Conservation (phyloP, 2,113 vertebrate genomes). For the Tiliqua scincoides region DNA sequence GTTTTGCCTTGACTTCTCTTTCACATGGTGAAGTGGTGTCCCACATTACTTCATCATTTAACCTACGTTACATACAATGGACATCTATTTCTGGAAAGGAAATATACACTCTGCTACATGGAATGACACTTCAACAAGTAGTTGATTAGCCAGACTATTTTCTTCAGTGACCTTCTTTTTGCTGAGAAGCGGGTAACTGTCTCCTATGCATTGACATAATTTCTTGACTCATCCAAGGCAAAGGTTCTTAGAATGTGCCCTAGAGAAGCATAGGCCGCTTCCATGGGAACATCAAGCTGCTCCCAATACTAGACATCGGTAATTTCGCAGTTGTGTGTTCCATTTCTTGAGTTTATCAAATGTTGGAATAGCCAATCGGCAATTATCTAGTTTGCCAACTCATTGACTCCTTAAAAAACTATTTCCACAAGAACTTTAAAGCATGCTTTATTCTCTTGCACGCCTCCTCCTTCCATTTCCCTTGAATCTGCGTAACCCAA, state of each 20-base stretch:
- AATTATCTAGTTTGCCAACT: not conserved
- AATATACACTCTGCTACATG: not conserved
- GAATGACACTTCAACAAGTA: not conserved
- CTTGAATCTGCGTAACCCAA: not conserved
- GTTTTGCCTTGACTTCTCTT: not conserved
- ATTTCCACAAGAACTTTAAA: not conserved
- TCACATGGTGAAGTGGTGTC: not conserved
- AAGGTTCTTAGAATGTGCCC: not conserved
- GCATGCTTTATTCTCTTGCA: not conserved
- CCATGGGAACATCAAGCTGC: not conserved
- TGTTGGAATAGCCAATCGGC: not conserved
- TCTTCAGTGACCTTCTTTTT: not conserved
- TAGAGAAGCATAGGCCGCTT: not conserved
- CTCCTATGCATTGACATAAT: not conserved
- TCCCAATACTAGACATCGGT: not conserved
- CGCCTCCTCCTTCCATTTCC: not conserved
- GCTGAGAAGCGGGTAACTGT: not conserved
- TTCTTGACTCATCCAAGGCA: not conserved
- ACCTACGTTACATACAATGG: not conserved
- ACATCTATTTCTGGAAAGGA: not conserved
- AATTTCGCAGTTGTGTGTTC: not conserved
- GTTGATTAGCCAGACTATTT: not conserved
- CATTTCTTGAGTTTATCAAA: not conserved
- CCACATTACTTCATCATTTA: slow-evolving; percentile 8
- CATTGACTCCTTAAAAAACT: not conserved